A percentile compares a stretch with the other conserved stretches of the same genome.
phyloP scores from a whole-genome alignment of 2,113 vertebrate species.

The Spea bombifrons region DNA sequence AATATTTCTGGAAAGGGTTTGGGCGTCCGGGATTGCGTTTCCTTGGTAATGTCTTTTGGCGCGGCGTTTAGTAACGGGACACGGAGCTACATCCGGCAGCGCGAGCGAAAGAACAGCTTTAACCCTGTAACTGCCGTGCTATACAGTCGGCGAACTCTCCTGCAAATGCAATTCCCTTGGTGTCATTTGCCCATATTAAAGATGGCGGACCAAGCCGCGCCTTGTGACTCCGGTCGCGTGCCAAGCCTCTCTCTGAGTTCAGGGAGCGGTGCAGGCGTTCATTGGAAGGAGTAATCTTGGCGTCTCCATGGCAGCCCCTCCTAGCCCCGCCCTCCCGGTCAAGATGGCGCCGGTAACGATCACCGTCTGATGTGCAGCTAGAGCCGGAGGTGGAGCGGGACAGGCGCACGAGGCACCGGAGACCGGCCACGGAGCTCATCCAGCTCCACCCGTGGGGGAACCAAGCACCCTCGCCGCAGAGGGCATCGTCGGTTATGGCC shows the following conservation, averaged over 20 bases:
- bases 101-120: background rate
- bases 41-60: no score
- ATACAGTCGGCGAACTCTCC: no score
- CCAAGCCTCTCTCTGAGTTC: background rate
- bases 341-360: conserved; percentile 32
- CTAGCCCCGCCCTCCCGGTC: conserved; percentile 27
- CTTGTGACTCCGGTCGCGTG: background rate
- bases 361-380: conserved; percentile 13
- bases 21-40: no score
- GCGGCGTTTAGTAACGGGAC: no score
- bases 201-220: background rate
- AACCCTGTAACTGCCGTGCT: background rate
- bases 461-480: background rate
- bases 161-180: background rate
- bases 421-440: background rate
- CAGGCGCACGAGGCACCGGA: background rate
- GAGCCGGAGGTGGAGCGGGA: conserved; percentile 7
- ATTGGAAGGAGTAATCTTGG: conserved; percentile 4
- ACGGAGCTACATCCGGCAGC: no score
- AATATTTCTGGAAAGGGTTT: no score
- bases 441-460: no score
- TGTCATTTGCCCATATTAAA: background rate
- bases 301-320: conserved; percentile 42
- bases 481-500: background rate
- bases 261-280: background rate